Conservation (phyloP, 2,113 vertebrate species). For the Periophthalmus modestus region DNA sequence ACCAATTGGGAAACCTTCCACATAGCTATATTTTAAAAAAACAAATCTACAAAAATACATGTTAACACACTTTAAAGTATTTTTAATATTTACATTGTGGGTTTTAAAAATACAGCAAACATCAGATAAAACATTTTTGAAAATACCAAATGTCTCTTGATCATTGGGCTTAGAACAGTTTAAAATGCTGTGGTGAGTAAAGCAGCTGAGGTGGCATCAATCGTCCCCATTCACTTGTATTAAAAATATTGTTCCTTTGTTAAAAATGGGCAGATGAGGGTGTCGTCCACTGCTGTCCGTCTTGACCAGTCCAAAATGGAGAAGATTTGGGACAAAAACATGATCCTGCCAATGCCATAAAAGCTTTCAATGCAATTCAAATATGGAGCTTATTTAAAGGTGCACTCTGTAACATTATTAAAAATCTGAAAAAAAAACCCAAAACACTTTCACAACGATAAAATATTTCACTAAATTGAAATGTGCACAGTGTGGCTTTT, state of each 20-base stretch:
- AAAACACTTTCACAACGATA: too few species aligned
- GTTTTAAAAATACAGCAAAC: neutral
- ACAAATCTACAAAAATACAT: neutral
- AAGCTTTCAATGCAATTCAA: neutral
- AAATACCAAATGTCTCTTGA: neutral
- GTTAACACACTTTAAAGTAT: neutral
- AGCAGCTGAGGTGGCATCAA: constrained; percentile 7
- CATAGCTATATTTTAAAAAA: too few species aligned
- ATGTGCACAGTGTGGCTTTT: neutral
- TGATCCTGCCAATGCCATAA: neutral
- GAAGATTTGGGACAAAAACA: constrained; percentile 5
- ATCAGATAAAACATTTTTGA: neutral
- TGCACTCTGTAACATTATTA: too few species aligned
- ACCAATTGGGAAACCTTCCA: too few species aligned
- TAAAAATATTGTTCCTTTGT: constrained; percentile 25
- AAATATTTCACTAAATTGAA: too few species aligned
- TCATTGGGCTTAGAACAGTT: neutral
- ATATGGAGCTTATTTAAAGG: neutral
- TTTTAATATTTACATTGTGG: neutral
- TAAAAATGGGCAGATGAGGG: constrained; percentile 24
- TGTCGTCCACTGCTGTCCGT: constrained; percentile 10
- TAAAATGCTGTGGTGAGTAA: too few species aligned
- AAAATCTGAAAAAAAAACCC: too few species aligned
- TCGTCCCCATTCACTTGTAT: neutral
- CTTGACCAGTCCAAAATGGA: too few species aligned